These are phyloP conservation scores for Hoplias malabaricus DNA, from an alignment of 2,113 vertebrate genomes.

Conservation along the genomic window DNA sequence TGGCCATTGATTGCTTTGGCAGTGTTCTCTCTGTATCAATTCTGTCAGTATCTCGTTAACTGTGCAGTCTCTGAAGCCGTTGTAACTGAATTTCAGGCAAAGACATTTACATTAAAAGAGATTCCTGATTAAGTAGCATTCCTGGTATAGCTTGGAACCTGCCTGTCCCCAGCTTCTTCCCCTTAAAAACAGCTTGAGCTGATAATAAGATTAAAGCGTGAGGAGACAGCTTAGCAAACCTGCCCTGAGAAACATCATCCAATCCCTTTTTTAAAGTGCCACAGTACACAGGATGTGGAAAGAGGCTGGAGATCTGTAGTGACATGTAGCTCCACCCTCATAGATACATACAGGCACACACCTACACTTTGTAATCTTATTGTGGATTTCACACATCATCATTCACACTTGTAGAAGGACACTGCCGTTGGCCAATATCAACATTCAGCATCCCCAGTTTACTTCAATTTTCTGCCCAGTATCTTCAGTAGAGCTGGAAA, in stretches of 20 bases:
- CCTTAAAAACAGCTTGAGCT: slow-evolving; percentile 65
- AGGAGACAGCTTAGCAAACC: slow-evolving; percentile 68
- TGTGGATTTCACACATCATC: not conserved
- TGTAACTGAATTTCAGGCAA: slow-evolving; percentile 47
- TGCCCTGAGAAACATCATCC: slow-evolving; percentile 51
- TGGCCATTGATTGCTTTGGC: not conserved
- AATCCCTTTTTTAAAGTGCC: slow-evolving; percentile 51
- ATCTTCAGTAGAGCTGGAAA: not conserved
- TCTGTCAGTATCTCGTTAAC: not conserved
- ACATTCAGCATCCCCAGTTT: not conserved
- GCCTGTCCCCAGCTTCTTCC: slow-evolving; percentile 45
- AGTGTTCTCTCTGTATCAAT: not conserved
- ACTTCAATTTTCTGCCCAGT: not conserved
- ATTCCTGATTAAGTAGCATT: slow-evolving; percentile 54
- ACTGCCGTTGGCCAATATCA: not conserved
- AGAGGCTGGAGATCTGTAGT: not conserved
- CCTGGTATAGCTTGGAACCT: slow-evolving; percentile 51
- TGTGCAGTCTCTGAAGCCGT: slow-evolving; percentile 42
- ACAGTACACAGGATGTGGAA: slow-evolving; percentile 33
- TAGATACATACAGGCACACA: not conserved
- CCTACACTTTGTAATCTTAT: slow-evolving; percentile 3
- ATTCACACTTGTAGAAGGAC: not conserved
- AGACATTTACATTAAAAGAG: too few relatives aligned
- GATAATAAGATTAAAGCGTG: slow-evolving; percentile 71
- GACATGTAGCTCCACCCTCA: not conserved